Evolutionary conservation across 2,113 vertebrate species (phyloP).

Genomic region (Melanocharis versteri): DNA sequence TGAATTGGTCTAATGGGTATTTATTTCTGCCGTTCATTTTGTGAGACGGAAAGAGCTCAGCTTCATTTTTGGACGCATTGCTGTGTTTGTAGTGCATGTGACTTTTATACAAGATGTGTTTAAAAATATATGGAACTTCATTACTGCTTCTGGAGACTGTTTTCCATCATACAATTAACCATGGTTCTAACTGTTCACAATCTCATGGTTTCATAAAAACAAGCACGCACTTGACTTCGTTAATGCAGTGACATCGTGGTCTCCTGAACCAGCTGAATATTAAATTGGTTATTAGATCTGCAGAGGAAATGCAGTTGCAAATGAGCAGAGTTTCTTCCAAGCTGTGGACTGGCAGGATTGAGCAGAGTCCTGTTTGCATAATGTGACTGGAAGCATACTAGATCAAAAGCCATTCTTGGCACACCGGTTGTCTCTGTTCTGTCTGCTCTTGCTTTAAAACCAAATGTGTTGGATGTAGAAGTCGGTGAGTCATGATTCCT

Average conservation of each 20-base stretch:
- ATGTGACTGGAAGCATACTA: neutral
- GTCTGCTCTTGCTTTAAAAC: neutral
- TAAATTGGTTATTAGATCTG: neutral
- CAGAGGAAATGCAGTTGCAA: neutral
- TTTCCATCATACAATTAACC: neutral
- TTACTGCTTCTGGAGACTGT: neutral
- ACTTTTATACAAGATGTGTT: neutral
- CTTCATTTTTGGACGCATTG: neutral
- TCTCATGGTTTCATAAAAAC: neutral
- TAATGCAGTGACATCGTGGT: neutral
- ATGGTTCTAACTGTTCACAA: neutral
- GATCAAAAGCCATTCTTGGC: neutral
- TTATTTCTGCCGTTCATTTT: neutral
- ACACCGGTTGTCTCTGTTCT: neutral
- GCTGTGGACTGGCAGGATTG: neutral
- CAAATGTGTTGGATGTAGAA: neutral
- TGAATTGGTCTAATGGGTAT: neutral
- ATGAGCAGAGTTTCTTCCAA: neutral
- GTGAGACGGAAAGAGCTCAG: neutral
- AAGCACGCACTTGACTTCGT: rapidly evolving
- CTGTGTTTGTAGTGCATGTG: neutral
- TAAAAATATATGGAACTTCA: neutral
- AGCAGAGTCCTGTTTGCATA: neutral
- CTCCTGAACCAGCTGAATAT: neutral
- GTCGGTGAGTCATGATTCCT: neutral